Evolutionary conservation across 92 coral and sea anemone genomes (phyloP).

Genomic region (Muricea muricata): DNA sequence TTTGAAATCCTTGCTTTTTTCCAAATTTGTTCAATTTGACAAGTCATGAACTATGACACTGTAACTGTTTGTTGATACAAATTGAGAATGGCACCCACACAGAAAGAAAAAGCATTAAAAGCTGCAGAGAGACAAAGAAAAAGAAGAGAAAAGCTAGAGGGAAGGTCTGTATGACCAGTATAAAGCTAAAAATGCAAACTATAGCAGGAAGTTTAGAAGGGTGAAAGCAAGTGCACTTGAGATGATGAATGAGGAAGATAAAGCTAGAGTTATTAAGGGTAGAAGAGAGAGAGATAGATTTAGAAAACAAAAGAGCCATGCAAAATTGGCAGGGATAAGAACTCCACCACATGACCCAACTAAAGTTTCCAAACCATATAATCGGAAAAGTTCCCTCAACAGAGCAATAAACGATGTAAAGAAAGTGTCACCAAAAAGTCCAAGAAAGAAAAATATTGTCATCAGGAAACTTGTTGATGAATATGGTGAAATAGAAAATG

Average conservation of each 20-base stretch:
- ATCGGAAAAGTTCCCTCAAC: constrained; percentile 42
- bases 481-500: background rate
- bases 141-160: constrained; percentile 52
- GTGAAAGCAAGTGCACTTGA: constrained; percentile 35
- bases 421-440: constrained; percentile 39
- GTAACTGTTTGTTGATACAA: no score
- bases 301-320: constrained; percentile 54
- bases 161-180: constrained; percentile 49
- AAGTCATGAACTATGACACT: no score
- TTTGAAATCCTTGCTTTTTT: constrained; percentile 30
- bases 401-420: constrained; percentile 46
- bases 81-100: constrained; percentile 31
- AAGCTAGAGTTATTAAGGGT: constrained; percentile 35
- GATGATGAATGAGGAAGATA: constrained; percentile 37
- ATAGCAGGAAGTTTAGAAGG: constrained; percentile 37
- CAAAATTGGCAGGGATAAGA: constrained; percentile 29
- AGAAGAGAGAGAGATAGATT: constrained; percentile 59
- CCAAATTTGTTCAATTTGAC: no score
- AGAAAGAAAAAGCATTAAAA: constrained; percentile 51
- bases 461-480: constrained; percentile 51
- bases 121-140: constrained; percentile 58
- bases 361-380: background rate
- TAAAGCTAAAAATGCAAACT: constrained; percentile 43
- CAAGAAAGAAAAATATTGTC: constrained; percentile 51
- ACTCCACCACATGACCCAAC: background rate